These are phyloP conservation scores for Montipora sp. DNA, from an alignment of 64 coral and sea anemone genomes.

Conservation along the genomic window DNA sequence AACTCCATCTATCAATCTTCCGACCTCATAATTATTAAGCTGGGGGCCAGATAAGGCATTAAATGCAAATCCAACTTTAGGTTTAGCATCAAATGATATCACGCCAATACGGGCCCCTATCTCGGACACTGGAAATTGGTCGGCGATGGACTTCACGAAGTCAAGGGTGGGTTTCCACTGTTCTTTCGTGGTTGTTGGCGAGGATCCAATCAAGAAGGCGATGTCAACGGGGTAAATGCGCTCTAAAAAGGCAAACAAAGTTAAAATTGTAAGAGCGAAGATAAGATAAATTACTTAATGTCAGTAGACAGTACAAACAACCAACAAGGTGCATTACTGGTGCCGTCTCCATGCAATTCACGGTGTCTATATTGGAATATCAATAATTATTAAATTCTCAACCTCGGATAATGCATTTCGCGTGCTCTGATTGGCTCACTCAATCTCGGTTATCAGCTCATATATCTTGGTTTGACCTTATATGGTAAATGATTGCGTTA, in stretches of 20 bases:
- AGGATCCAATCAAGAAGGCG: constrained; percentile 64
- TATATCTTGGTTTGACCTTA: too few relatives aligned
- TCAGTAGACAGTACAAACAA: neutral
- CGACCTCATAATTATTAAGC: constrained; percentile 62
- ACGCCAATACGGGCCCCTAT: constrained; percentile 50
- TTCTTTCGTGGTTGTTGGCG: constrained; percentile 38
- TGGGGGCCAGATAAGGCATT: constrained; percentile 44
- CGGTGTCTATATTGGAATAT: too few relatives aligned
- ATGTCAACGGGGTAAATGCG: constrained; percentile 61
- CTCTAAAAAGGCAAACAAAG: neutral
- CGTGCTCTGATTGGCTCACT: too few relatives aligned
- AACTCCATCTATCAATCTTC: constrained; percentile 30
- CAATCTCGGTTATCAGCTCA: too few relatives aligned
- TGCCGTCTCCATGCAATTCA: too few relatives aligned
- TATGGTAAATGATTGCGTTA: too few relatives aligned
- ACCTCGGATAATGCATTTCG: too few relatives aligned
- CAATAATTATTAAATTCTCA: too few relatives aligned
- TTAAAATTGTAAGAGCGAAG: neutral
- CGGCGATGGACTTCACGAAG: constrained; percentile 38
- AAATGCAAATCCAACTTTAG: constrained; percentile 50
- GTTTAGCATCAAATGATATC: constrained; percentile 54
- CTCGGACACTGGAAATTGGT: constrained; percentile 51
- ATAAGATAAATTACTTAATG: neutral
- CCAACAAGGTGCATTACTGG: neutral
- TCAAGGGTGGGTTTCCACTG: constrained; percentile 49